Conservation (phyloP, 1,140 invertebrate species). For the Diprion similis region DNA sequence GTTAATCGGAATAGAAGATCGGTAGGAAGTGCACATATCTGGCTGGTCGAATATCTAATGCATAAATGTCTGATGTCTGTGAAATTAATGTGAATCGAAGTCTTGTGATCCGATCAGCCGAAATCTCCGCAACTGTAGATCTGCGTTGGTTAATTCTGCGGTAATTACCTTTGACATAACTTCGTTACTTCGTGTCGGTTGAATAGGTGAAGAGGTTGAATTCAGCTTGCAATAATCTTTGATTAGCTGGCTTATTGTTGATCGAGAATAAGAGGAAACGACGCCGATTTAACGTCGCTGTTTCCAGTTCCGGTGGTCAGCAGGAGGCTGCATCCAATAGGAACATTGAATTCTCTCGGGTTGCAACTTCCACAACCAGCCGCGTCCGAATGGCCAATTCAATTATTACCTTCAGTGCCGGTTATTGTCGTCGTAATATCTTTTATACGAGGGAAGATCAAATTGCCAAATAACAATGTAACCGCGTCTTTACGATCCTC, state of each 20-base stretch:
- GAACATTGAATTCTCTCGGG: not conserved
- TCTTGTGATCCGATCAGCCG: not conserved
- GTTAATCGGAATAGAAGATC: not conserved
- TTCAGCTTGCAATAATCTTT: no score
- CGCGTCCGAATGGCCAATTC: not conserved
- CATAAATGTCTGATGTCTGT: constrained; percentile 4
- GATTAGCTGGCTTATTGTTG: no score
- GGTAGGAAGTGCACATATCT: not conserved
- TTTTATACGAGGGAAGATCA: constrained; percentile 1
- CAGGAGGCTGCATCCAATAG: not conserved
- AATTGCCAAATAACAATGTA: not conserved
- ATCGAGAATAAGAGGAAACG: not conserved
- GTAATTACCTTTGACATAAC: not conserved
- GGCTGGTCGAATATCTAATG: not conserved
- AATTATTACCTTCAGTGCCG: not conserved
- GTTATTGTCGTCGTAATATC: constrained; percentile 3
- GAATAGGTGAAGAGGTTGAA: no score
- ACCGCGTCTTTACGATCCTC: not conserved
- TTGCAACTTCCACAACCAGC: not conserved
- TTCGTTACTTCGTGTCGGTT: not conserved
- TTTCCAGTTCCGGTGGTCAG: no score
- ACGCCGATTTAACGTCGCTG: not conserved
- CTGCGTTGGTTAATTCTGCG: not conserved
- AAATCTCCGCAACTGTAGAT: not conserved
- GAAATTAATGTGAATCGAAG: not conserved